These are phyloP conservation scores for Mesorhabditis belari DNA, from an alignment of 2,888 invertebrate genomes.

Conservation along the genomic window DNA sequence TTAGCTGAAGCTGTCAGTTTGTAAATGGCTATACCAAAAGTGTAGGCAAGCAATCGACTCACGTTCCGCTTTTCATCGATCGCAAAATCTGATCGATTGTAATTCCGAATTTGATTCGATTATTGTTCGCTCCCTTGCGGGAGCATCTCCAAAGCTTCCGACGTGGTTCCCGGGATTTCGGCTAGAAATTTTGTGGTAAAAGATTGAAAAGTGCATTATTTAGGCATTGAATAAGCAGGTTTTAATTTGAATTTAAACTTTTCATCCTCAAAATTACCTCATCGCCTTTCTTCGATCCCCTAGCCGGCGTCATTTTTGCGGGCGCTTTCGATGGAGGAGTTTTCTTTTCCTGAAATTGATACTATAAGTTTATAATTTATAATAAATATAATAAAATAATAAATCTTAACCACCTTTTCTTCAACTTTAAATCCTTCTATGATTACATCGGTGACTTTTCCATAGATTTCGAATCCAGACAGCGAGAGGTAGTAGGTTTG, in stretches of 20 bases:
- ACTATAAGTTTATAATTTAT: too few species aligned
- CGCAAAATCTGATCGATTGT: conserved; percentile 9
- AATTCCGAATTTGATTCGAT: conserved; percentile 16
- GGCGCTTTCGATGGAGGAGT: too few species aligned
- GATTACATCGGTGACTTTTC: conserved; percentile 64
- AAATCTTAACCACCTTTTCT: conserved; percentile 9
- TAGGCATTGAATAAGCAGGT: too few species aligned
- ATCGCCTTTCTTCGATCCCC: neutral
- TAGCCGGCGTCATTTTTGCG: too few species aligned
- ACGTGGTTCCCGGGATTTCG: too few species aligned
- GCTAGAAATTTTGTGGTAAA: too few species aligned
- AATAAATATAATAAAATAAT: too few species aligned
- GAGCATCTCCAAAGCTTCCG: too few species aligned
- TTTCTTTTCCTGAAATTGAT: neutral
- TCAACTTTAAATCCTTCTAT: conserved; percentile 9
- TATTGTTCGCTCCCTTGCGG: conserved; percentile 17
- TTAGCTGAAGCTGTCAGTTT: conserved; percentile 4
- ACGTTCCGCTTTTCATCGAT: conserved; percentile 6
- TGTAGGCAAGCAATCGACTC: neutral
- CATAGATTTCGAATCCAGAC: conserved; percentile 92
- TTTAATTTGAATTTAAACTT: too few species aligned
- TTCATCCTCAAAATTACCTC: neutral
- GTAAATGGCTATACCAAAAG: neutral
- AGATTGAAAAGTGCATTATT: too few species aligned
- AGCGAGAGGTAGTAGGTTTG: conserved; percentile 92